Evolutionary conservation across 2,888 invertebrate species (phyloP), one percentile per base, ranked within the genome.

Genomic region (Frankliniella fusca): DNA sequence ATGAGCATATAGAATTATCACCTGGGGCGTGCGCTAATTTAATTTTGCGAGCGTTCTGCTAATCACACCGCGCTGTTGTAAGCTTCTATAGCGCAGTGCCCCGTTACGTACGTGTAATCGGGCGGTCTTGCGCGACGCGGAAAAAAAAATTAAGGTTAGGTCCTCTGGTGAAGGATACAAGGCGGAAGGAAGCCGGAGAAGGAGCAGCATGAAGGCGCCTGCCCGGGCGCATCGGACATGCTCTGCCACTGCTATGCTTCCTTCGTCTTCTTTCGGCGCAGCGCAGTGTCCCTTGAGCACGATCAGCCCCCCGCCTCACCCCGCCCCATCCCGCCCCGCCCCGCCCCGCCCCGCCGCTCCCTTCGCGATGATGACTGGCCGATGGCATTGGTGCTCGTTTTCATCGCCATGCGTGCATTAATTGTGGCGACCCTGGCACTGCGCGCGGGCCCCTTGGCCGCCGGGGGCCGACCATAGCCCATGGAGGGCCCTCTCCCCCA

Each of bases 341-440:
- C 54, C 54, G 54, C 54, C 54, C 54, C 54, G 54, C 54, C 3
- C 54, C 54, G 8, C 54, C 54, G 15, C 54, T 15, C 18, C 54
- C 54, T 54, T 54, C 54, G 15, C 5, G 38, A 38, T 38, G 38
- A 38, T 38, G 38, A 38, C 38, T 38, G 38, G 38, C 38, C 38
- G 12, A 27, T 76, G 70, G 23, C 27, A 27, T 76, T 76, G 70
- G 27, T 10, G 10, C 12, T 27, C 27, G 27, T 76, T 76, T 76
- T 76, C 70, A 76, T 11, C 70, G 70, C 61, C 61, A n/a, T 54
- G 70, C 70, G 70, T 23, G 70, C 70, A 76, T 76, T 76, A 76
- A 76, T 76, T 76, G 70, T 76, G 23, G 0, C 27, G 70, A 27
- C 70, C 70, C 70, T 76, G 70, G 70, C 27, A 12, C n/a, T n/a